Conservation (phyloP, 2,888 invertebrate genomes). For the Brachynemurus nebulosus region DNA sequence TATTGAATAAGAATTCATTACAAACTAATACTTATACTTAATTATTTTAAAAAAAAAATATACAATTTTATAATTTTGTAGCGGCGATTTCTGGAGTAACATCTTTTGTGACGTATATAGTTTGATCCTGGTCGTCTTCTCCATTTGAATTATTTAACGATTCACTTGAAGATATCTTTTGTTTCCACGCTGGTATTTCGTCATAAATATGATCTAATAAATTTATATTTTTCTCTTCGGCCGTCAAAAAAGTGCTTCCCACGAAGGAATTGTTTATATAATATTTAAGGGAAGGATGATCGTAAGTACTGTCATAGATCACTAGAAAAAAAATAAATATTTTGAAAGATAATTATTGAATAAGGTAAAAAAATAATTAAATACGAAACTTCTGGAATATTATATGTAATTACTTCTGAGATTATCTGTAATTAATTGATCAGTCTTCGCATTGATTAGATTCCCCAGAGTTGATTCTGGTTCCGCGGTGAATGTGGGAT, state of each 20-base stretch:
- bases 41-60: too few species aligned
- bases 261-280: conserved; percentile 28
- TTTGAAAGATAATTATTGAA: too few species aligned
- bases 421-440: conserved; percentile 3
- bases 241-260: conserved; percentile 27
- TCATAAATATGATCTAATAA: conserved; percentile 50
- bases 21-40: too few species aligned
- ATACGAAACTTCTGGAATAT: neutral
- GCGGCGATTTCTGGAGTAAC: neutral
- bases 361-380: conserved; percentile 5
- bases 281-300: too few species aligned
- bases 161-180: neutral
- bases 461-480: conserved; percentile 35
- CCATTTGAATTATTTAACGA: too few species aligned
- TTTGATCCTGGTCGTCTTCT: too few species aligned
- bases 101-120: conserved; percentile 11
- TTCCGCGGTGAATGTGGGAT: conserved; percentile 28
- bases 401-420: conserved; percentile 2
- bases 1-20: too few species aligned
- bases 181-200: conserved; percentile 39
- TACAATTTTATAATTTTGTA: too few species aligned
- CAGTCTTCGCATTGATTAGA: conserved; percentile 20
- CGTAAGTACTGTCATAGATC: conserved; percentile 30
- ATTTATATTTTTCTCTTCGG: too few species aligned
- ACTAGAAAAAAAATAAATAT: conserved; percentile 5